Percentiles rank a stretch among this genome's conserved stretches.
These are phyloP conservation scores for Hydrotaea cyrtoneurina DNA, from an alignment of 2,888 invertebrate genomes.

Conservation along the genomic window DNA sequence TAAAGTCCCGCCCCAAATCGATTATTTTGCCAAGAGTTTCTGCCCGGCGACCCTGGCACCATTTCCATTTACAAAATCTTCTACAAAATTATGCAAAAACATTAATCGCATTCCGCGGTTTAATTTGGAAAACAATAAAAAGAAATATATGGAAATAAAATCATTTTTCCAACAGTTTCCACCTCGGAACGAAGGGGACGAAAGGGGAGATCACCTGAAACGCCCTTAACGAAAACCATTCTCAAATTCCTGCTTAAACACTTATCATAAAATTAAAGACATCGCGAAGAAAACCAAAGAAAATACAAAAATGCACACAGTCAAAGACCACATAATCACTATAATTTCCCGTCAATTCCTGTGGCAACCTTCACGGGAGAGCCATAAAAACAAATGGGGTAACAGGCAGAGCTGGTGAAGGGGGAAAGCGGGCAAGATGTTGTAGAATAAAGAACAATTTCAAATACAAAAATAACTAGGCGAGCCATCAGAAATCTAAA, in stretches of 20 bases:
- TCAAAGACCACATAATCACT: constrained; percentile 7
- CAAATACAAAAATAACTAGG: constrained; percentile 34
- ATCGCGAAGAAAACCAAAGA: too few species aligned
- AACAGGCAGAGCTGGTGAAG: neutral
- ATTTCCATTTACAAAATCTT: too few species aligned
- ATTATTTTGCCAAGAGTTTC: too few species aligned
- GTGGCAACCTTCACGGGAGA: neutral
- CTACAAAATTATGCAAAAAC: too few species aligned
- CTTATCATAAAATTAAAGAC: neutral
- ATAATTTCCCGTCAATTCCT: neutral
- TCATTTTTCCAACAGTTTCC: too few species aligned
- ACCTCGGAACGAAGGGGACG: too few species aligned
- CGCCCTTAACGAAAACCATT: neutral
- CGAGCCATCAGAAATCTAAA: constrained; percentile 5
- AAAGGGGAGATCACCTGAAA: neutral
- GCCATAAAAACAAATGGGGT: neutral
- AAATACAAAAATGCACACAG: neutral
- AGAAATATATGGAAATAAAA: too few species aligned
- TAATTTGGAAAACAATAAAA: too few species aligned
- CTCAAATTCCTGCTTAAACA: neutral
- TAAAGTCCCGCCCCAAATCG: too few species aligned
- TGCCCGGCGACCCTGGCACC: too few species aligned
- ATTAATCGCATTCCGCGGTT: too few species aligned
- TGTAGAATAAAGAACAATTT: constrained; percentile 25
- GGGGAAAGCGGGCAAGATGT: neutral